Base-by-base conservation (phyloP, 2,888 invertebrate genomes). In the Dicyrtomina minuta region DNA sequence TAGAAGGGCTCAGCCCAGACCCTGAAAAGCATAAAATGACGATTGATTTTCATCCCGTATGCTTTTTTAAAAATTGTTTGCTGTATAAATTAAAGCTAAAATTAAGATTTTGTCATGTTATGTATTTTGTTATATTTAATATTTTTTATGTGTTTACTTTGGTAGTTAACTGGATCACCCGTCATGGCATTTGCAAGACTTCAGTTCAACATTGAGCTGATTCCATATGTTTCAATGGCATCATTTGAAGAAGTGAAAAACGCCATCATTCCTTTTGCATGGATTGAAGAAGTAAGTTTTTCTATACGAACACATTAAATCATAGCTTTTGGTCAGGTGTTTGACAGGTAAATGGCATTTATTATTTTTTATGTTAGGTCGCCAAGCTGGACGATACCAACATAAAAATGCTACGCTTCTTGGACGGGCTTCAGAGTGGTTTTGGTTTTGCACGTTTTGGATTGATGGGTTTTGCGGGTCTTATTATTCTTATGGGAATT, bases 111-210 rank as follows among this genome's bases (percentile, higher is more conserved):
- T n/a, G n/a, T n/a, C n/a, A n/a, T n/a, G n/a, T n/a, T n/a, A n/a
- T n/a, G n/a, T n/a, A n/a, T n/a, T n/a, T n/a, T n/a, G n/a, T n/a
- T n/a, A n/a, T n/a, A n/a, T n/a, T n/a, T n/a, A n/a, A n/a, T n/a
- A n/a, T n/a, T n/a, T n/a, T 22, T 13, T 56, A 44, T 65, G 24
- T 51, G 24, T 49, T 53, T 49, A 62, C 43, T 46, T 43, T 15
- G 70, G 39, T 26, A 77, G 77, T 67, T 73, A 71, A 80, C 81
- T 41, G 81, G 81, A 65, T 81, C 81, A n/a, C 72, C 78, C 3
- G 70, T 79, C 27, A 62, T 68, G 44, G 77, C 77, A 10, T 66
- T 68, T 12, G 78, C 76, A 44, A 43, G 77, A 46, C 66, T 79
- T 41, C 79, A 79, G 68, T 78, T 79, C 61, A 76, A 75, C 41